Evolutionary conservation across 2,797 vertebrate genomes (phyloP), one percentile per base, ranked within the genome.

Genomic region (Gastrophryne carolinensis): DNA sequence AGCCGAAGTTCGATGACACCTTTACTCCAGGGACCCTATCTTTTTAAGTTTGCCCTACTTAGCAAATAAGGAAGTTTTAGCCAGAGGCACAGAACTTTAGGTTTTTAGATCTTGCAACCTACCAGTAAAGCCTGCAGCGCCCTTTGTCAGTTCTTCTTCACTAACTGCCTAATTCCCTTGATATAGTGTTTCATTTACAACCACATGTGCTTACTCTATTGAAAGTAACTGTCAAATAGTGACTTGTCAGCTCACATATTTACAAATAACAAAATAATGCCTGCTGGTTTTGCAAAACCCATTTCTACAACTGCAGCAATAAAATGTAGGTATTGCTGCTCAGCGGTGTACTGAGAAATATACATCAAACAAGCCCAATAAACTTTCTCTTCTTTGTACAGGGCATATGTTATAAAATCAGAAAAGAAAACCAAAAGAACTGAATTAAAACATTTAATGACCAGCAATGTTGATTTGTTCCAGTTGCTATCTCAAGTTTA

Each of bases 71-170:
- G 32, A 62, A 76, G 35, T 56, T 35, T 12, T 76, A 76, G 57
- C 73, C 57, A 69, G 15, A 76, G 58, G 66, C 30, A 6, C 32
- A 68, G 66, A 76, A 76, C 65, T 70, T 75, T 63, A 62, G 66
- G 34, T 50, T 70, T 44, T 63, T 60, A 76, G 73, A 70, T 62
- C 73, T 63, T 47, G 57, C 34, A 76, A 76, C 65, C 66, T 70
- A 76, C 65, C 73, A 69, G 65, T 69, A 76, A 70, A 63, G 73
- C 73, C 73, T 76, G 73, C 65, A 76, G 73, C 66, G 29, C 56
- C 57, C 73, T 62, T 26, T 63, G 57, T 69, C 73, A 70, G 57
- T 68, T 47, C 35, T 76, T 70, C 35, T 76, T 49, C 47, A 76
- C 73, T 76, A 63, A 62, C 73, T 69, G 57, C 73, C 57, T 76